These are phyloP conservation scores for Chaitophorus viminalis DNA, from an alignment of 2,888 invertebrate species.

Conservation along the genomic window DNA sequence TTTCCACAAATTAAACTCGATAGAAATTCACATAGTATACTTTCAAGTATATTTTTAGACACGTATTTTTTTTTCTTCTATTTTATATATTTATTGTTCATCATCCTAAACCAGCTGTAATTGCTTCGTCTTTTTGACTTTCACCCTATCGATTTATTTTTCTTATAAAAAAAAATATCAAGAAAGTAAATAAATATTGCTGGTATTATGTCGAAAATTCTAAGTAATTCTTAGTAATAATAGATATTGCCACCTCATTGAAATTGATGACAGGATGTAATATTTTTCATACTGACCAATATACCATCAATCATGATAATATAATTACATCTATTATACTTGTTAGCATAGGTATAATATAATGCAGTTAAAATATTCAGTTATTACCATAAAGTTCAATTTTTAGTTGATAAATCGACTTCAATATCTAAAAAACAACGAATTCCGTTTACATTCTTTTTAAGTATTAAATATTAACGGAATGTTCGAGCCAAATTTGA, in stretches of 20 bases:
- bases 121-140: neutral
- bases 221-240: neutral
- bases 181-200: neutral
- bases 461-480: neutral
- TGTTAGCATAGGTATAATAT: neutral
- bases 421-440: neutral
- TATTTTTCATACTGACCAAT: neutral
- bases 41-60: no score
- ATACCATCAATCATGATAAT: neutral
- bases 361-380: neutral
- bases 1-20: neutral
- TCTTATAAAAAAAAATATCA: neutral
- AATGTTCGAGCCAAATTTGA: neutral
- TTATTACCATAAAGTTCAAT: constrained; percentile 8
- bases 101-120: neutral
- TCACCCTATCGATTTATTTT: neutral
- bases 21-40: no score
- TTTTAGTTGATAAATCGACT: constrained; percentile 15
- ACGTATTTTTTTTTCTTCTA: neutral
- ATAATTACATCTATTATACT: neutral
- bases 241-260: neutral
- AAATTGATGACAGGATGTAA: neutral
- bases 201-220: neutral
- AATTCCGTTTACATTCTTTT: constrained; percentile 26
- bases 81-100: neutral